These are phyloP conservation scores for Dipodomys merriami DNA, from an alignment of 2,113 vertebrate species.

Conservation along the genomic window DNA sequence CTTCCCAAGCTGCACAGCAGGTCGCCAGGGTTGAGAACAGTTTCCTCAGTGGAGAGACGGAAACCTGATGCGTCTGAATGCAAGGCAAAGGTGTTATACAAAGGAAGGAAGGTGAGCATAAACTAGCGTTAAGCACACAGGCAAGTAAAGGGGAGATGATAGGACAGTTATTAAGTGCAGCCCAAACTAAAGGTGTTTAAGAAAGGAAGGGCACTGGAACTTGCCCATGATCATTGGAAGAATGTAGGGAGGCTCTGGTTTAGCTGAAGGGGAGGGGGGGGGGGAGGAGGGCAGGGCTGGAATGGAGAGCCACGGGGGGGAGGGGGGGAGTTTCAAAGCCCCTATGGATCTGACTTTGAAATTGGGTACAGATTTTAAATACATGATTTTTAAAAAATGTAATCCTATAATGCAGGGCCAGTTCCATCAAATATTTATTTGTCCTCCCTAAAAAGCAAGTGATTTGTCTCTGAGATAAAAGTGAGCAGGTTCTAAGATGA, in stretches of 20 bases:
- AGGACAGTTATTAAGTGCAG: background rate
- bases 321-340: background rate
- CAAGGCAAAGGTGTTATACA: too few relatives aligned
- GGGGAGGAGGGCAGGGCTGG: background rate
- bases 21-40: too few relatives aligned
- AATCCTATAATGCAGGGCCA: background rate
- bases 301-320: background rate
- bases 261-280: background rate
- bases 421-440: background rate
- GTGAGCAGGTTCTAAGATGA: background rate
- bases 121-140: background rate
- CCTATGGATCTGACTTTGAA: background rate
- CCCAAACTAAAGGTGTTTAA: background rate
- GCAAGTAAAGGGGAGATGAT: background rate
- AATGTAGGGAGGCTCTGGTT: background rate
- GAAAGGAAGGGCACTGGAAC: background rate
- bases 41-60: background rate
- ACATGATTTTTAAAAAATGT: background rate
- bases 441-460: background rate
- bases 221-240: background rate
- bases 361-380: background rate
- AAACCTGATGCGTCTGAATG: background rate
- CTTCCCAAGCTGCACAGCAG: background rate
- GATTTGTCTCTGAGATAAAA: slow-evolving; percentile 18
- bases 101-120: too few relatives aligned